These are phyloP conservation scores for Flexamia atlantica DNA, from an alignment of 2,888 invertebrate species.

Conservation along the genomic window DNA sequence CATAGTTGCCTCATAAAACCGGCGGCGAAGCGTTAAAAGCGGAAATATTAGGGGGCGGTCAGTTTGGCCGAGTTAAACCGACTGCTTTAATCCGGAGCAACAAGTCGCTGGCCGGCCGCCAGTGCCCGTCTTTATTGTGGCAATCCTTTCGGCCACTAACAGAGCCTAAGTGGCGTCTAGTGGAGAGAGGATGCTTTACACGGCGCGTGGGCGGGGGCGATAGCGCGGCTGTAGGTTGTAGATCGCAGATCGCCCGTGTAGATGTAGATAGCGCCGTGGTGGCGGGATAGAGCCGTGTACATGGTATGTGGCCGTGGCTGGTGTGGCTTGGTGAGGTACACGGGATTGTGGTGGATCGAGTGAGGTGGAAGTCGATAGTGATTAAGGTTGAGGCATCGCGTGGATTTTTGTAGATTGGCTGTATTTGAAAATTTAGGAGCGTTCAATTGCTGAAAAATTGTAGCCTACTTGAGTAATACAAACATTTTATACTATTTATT, in stretches of 20 bases:
- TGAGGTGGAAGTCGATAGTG: too few relatives aligned
- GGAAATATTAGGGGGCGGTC: conserved; percentile 17
- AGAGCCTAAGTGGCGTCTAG: conserved; percentile 16
- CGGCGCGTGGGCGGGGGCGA: conserved; percentile 4
- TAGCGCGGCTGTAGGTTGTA: conserved; percentile 10
- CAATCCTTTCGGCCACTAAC: conserved; percentile 7
- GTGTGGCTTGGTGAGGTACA: too few relatives aligned
- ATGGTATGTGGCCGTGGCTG: not conserved
- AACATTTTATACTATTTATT: too few relatives aligned
- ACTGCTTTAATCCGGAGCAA: conserved; percentile 45
- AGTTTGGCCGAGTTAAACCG: conserved; percentile 13
- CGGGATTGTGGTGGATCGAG: too few relatives aligned
- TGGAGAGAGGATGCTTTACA: not conserved
- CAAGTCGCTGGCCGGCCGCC: conserved; percentile 31
- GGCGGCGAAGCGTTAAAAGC: conserved; percentile 14
- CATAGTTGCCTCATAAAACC: not conserved
- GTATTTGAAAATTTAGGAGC: too few relatives aligned
- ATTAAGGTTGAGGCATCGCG: too few relatives aligned
- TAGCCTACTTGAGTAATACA: too few relatives aligned
- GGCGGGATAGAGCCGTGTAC: conserved; percentile 1
- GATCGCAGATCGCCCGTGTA: conserved; percentile 29
- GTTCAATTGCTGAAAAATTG: too few relatives aligned
- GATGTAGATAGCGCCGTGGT: conserved; percentile 6
- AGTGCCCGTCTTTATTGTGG: not conserved
- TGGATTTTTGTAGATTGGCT: too few relatives aligned